Percentiles rank a stretch among this genome's conserved stretches.
Evolutionary conservation across 2,888 invertebrate genomes (phyloP).

Genomic region (Cryptops parisi): DNA sequence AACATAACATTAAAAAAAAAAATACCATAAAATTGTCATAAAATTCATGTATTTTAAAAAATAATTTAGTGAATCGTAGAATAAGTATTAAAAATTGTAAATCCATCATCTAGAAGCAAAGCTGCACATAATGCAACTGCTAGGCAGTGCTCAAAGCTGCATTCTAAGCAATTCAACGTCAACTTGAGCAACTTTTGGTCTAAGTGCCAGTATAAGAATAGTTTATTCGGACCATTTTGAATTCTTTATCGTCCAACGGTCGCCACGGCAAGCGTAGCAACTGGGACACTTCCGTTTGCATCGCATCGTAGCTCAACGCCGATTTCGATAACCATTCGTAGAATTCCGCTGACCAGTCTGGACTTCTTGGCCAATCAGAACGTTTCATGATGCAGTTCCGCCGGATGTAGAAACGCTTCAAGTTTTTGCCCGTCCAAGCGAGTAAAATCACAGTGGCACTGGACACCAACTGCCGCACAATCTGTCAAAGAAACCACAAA

Average conservation of each 20-base stretch:
- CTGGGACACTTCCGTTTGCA: constrained; percentile 51
- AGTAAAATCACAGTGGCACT: constrained; percentile 58
- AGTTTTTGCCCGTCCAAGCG: constrained; percentile 46
- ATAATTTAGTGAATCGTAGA: too few species aligned
- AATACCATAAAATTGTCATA: too few species aligned
- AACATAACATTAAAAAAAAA: too few species aligned
- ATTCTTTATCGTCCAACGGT: constrained; percentile 30
- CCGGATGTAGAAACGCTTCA: constrained; percentile 48
- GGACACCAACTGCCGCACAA: constrained; percentile 58
- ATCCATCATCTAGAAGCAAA: too few species aligned
- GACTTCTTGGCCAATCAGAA: constrained; percentile 46
- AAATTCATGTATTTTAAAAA: too few species aligned
- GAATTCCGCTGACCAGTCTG: constrained; percentile 52
- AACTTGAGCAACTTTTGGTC: too few species aligned
- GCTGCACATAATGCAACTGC: too few species aligned
- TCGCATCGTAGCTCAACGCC: constrained; percentile 46
- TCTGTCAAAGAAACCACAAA: constrained; percentile 36
- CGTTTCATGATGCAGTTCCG: constrained; percentile 52
- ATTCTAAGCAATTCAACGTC: too few species aligned
- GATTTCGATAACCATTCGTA: constrained; percentile 47
- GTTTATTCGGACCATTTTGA: constrained; percentile 21
- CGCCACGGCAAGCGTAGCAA: constrained; percentile 51
- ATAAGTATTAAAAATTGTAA: too few species aligned
- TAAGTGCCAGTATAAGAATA: too few species aligned
- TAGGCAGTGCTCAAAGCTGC: too few species aligned